Conservation (phyloP, 2,113 vertebrate genomes). For the Trinectes maculatus region DNA sequence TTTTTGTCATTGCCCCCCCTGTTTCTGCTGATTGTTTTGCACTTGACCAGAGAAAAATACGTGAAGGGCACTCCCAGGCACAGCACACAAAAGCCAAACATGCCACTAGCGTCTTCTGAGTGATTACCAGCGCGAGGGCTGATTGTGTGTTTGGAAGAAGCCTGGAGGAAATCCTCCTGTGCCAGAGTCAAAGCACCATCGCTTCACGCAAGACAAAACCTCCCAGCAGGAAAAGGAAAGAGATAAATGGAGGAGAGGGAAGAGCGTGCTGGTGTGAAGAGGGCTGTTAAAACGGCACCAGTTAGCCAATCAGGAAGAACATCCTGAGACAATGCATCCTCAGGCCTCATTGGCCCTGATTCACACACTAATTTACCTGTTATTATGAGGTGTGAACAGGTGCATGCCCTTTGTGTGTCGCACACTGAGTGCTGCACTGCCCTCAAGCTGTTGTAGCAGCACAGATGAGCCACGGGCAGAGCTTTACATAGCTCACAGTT, state of each 20-base stretch:
- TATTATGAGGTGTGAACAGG: constrained; percentile 57
- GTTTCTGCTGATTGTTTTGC: constrained; percentile 14
- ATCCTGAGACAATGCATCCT: constrained; percentile 22
- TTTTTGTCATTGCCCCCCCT: not conserved
- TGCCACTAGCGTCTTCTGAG: constrained; percentile 34
- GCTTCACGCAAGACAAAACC: constrained; percentile 60
- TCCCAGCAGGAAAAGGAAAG: constrained; percentile 75
- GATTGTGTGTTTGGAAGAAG: constrained; percentile 60
- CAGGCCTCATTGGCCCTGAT: constrained; percentile 10
- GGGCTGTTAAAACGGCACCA: constrained; percentile 56
- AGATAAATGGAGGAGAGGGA: constrained; percentile 68
- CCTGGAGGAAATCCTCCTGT: constrained; percentile 75
- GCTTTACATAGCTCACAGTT: constrained; percentile 19
- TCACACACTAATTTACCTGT: constrained; percentile 50
- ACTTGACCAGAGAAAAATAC: constrained; percentile 30
- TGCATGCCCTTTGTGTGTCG: constrained; percentile 31
- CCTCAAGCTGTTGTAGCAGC: constrained; percentile 1
- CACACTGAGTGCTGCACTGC: not conserved
- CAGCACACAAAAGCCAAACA: constrained; percentile 38
- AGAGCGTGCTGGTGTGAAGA: constrained; percentile 76
- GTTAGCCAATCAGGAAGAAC: constrained; percentile 38
- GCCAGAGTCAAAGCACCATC: constrained; percentile 69
- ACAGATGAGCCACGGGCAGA: constrained; percentile 1
- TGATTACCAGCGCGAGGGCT: constrained; percentile 44
- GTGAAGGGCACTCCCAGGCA: constrained; percentile 35